Evolutionary conservation across 2,113 vertebrate species (phyloP).

Genomic region (Carassius carassius): DNA sequence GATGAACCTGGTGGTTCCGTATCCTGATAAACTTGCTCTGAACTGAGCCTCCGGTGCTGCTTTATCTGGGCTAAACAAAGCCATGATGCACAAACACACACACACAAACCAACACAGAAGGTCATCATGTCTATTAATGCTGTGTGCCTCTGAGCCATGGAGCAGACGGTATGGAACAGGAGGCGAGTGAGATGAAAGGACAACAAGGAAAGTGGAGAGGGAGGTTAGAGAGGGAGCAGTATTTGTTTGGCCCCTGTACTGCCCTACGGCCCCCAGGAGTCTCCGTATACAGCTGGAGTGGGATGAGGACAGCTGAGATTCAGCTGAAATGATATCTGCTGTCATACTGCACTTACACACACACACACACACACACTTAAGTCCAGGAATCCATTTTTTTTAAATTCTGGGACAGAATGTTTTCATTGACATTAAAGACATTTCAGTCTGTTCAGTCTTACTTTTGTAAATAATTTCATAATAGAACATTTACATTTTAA

Average conservation of each 20-base stretch:
- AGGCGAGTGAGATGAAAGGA: neutral
- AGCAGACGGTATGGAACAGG: neutral
- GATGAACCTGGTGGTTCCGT: slow-evolving; percentile 8
- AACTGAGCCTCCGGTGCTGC: slow-evolving; percentile 13
- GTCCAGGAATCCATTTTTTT: neutral
- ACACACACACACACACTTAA: neutral
- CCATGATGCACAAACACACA: neutral
- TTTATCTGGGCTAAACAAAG: slow-evolving; percentile 31
- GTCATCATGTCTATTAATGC: slow-evolving; percentile 42
- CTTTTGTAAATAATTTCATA: neutral
- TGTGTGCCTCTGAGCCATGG: slow-evolving; percentile 19
- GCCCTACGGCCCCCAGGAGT: neutral
- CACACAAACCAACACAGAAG: slow-evolving; percentile 35
- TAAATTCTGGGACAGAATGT: neutral
- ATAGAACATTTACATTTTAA: too few species aligned
- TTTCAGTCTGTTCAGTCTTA: neutral
- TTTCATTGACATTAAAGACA: neutral
- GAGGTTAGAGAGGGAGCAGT: neutral
- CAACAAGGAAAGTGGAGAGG: neutral
- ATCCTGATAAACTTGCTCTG: slow-evolving; percentile 33
- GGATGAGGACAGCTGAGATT: neutral
- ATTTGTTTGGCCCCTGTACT: slow-evolving; percentile 25
- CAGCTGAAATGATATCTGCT: neutral
- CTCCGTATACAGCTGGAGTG: neutral
- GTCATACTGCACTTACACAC: neutral